Base-by-base conservation (phyloP, 2,888 invertebrate genomes). In the Sepioteuthis lessoniana region DNA sequence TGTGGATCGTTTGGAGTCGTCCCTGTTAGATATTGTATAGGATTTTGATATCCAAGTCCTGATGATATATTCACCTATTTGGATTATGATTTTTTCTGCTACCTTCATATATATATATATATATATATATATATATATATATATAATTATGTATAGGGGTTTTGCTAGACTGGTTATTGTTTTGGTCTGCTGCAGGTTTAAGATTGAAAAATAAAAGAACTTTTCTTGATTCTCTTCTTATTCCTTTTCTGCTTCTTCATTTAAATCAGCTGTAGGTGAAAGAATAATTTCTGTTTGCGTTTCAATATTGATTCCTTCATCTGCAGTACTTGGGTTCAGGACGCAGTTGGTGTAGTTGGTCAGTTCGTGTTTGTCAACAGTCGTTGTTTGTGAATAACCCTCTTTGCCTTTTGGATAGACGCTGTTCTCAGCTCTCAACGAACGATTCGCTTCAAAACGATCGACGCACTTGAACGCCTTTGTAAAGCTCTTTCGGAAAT, bases 401-500 rank as follows among this genome's bases (percentile, higher is more conserved):
- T 37, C 37, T 21, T 95, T 94, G 91, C 95, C 96, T 42, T 96
- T 93, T 10, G 96, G 96, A 93, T 96, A 96, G 90, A 96, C 94
- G 93, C 96, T 96, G 94, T 96, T 96, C 93, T 97, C 97, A 13
- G 94, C 95, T 90, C 95, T 94, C 47, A 95, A 94, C 0, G 96
- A 95, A 46, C 95, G 95, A 94, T 96, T 96, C 16, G 96, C 95
- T 90, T 97, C 97, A 13, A 95, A 94, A 4, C 95, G 95, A 13
- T 96, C 95, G 25, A 95, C 95, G 95, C 97, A 97, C 93, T 96
- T 96, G 94, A 97, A 97, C 35, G 97, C 97, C 95, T 97, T 97
- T 93, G 96, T 94, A 95, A 97, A 97, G 94, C 96, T 97, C 95
- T 96, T 96, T 90, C 97, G 95, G 94, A 97, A 97, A 94, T 97